These are phyloP conservation scores for Cephus runcator DNA, from an alignment of 2,888 invertebrate genomes.

Conservation along the genomic window DNA sequence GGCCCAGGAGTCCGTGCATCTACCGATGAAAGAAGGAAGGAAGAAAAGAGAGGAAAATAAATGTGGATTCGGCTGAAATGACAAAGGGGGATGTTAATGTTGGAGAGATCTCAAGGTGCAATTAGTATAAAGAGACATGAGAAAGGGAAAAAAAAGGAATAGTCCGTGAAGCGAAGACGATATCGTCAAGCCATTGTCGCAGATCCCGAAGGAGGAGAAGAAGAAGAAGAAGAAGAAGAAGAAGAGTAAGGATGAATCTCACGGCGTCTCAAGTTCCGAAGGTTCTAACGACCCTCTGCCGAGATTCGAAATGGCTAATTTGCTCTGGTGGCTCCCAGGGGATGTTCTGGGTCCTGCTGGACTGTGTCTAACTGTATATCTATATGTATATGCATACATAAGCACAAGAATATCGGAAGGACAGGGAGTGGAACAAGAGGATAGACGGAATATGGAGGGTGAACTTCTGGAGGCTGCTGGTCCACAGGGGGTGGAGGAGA, in stretches of 20 bases:
- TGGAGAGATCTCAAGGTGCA: not conserved
- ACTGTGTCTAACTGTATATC: not conserved
- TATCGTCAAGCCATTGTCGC: conserved; percentile 7
- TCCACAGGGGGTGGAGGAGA: conserved; percentile 25
- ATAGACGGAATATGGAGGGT: conserved; percentile 24
- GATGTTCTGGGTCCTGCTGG: conserved; percentile 27
- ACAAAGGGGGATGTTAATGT: not conserved
- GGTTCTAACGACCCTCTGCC: conserved; percentile 41
- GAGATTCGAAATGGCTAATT: conserved; percentile 66
- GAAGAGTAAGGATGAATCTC: not conserved
- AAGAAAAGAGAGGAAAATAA: not conserved
- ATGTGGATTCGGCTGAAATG: not conserved
- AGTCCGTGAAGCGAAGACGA: not conserved
- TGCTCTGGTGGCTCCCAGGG: conserved; percentile 57
- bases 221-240: not conserved
- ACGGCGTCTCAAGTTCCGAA: conserved; percentile 9
- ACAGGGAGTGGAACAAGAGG: not conserved
- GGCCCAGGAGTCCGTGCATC: conserved; percentile 31
- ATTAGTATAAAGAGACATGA: not conserved
- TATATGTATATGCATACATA: not conserved
- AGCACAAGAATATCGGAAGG: not conserved
- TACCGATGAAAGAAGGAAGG: not conserved
- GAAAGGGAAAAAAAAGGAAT: not conserved
- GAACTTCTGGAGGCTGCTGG: conserved; percentile 61
- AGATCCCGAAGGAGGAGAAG: not conserved